phyloP scores from a whole-genome alignment of 2,113 vertebrate species.

The Catharus minimus region DNA sequence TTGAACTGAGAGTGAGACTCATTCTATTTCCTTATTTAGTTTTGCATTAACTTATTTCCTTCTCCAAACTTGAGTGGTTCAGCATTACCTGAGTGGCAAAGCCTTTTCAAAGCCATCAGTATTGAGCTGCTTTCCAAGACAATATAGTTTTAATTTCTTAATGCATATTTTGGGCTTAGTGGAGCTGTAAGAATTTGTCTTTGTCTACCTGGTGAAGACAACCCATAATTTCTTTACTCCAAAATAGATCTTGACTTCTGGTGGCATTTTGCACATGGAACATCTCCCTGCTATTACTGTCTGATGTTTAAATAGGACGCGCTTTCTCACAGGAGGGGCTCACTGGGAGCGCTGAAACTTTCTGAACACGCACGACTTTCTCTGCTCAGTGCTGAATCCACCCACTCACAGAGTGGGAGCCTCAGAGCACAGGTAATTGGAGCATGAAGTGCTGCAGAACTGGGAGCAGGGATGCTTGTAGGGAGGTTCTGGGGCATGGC shows the following conservation, averaged over 20 bases:
- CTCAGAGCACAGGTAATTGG: slow-evolving; percentile 28
- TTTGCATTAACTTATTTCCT: neutral
- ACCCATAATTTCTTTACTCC: slow-evolving; percentile 50
- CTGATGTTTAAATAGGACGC: neutral
- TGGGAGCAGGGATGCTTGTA: neutral
- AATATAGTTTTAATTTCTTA: slow-evolving; percentile 12
- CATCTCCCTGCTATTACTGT: slow-evolving; percentile 42
- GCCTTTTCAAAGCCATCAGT: neutral
- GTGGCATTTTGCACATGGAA: slow-evolving; percentile 50
- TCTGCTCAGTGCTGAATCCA: neutral
- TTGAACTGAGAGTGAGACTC: neutral
- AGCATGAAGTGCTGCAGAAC: neutral
- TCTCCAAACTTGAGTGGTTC: neutral
- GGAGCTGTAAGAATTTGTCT: slow-evolving; percentile 18
- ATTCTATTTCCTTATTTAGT: neutral
- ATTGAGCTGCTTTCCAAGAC: neutral
- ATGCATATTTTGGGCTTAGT: neutral
- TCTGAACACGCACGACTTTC: neutral
- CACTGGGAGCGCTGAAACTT: neutral
- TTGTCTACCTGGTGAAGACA: slow-evolving; percentile 45
- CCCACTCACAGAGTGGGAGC: slow-evolving; percentile 57
- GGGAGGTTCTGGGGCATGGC: neutral
- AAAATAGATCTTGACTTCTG: slow-evolving; percentile 46
- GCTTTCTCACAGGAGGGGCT: neutral
- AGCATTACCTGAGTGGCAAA: neutral